Evolutionary conservation across 2,888 invertebrate species (phyloP), one percentile per base, ranked within the genome.

Genomic region (Ptychoptera albimana): DNA sequence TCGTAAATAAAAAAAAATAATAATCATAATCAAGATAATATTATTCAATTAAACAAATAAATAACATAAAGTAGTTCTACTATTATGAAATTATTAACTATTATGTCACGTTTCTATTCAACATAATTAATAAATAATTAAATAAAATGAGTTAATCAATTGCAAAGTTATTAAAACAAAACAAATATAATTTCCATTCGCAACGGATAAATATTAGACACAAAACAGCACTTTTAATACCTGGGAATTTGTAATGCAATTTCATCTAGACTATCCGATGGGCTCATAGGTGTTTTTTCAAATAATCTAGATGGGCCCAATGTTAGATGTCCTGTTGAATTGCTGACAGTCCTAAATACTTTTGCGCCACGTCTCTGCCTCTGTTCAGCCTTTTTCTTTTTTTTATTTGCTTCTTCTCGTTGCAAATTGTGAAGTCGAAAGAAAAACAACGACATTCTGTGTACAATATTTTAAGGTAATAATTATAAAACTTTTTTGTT

Each of bases 371-470:
- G 65, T 13, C 40, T 30, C 15, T 40, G 40, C 7, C 31, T 31
- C 31, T 40, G 31, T 38, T 46, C 47, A 45, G 51, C 64, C 56
- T 74, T 70, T 58, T 73, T 75, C 61, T 77, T 76, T 52, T 77
- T 73, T 61, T 77, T 77, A 59, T 74, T 74, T 67, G 85, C 85
- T 69, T 83, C 83, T 64, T 82, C 82, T 51, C 88, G 79, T 67
- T 81, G 86, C 63, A 84, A 76, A 72, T 86, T 87, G 77, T 86
- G 89, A 66, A 88, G 79, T 57, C 89, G 88, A 71, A 89, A 89
- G 82, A 89, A 89, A 77, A 88, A 89, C 77, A 89, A 79, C 74
- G 88, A 88, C 88, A 88, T 88, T 72, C 77, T 82, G 71, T 58
- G 16, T 42, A 32, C 30, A 29, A 15, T 42, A 16, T 42, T 42